Base-by-base conservation (phyloP, 2,113 vertebrate species). In the Procapra przewalskii region DNA sequence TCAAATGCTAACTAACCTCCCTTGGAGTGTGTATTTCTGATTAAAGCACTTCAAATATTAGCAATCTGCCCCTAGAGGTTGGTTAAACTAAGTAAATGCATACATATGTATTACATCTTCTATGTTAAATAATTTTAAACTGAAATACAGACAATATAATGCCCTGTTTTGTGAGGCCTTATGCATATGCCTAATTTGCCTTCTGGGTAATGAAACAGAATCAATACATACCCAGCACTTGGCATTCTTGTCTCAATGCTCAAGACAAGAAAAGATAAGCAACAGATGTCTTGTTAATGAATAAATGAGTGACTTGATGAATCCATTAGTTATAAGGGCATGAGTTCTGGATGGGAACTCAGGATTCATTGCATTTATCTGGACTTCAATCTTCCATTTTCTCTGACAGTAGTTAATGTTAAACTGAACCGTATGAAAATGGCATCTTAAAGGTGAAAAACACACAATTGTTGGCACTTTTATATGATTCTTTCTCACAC, bases 21-120 rank as follows among this genome's bases (percentile, higher is more conserved):
- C 21, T 62, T 57, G 60, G 67, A 91, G 88, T 88, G 36, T 86
- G n/a, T 91, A 94, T 96, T 97, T 97, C 82, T 94, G 96, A 97
- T 96, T 94, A 97, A 62, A 60, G 15, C 67, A 86, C 84, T 96
- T 96, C 75, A 92, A 94, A 90, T 93, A 94, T 97, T 94, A 97
- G 91, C 67, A 94, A 89, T 87, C 45, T 86, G 60, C 82, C 96
- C 88, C 88, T 79, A 60, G 88, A 96, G 88, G 54, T 95, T 36
- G 87, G 67, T 93, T 94, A 95, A 95, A 90, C n/a, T 82, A 94
- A 94, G 92, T 88, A 91, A 88, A 93, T 2, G 21, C 82, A 91
- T 57, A 89, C 60, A n/a, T 67, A 93, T 55, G 59, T 62, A 60
- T 97, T 94, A 89, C 71, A 90, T 29, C 91, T 91, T 80, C 88